Percentiles rank a stretch among this genome's conserved stretches.
These are phyloP conservation scores for Neopelma chrysocephalum DNA, from an alignment of 2,797 vertebrate genomes.

Conservation along the genomic window DNA sequence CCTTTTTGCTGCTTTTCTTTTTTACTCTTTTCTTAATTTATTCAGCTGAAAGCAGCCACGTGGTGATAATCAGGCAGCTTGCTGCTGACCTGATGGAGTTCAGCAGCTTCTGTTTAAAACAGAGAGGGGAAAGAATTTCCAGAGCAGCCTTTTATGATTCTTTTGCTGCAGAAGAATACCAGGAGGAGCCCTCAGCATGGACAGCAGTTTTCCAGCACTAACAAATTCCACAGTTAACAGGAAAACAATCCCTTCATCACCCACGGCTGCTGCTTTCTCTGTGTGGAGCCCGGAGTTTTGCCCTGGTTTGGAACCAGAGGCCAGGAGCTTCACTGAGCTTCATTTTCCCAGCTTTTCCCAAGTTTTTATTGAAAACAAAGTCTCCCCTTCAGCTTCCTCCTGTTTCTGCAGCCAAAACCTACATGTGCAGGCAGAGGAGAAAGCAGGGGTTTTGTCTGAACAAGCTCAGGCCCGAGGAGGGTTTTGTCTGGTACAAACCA, in stretches of 20 bases:
- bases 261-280: neutral
- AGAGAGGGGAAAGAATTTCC: neutral
- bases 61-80: neutral
- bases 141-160: neutral
- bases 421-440: neutral
- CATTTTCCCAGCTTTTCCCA: neutral
- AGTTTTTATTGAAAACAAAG: neutral
- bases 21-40: neutral
- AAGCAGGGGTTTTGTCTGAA: neutral
- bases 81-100: neutral
- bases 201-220: neutral
- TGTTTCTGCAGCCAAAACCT: neutral
- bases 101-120: neutral
- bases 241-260: conserved; percentile 29
- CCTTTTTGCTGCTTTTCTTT: neutral
- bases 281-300: neutral
- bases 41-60: neutral
- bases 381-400: neutral
- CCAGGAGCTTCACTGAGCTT: neutral
- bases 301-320: neutral
- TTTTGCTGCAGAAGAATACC: neutral
- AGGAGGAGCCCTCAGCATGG: conserved; percentile 19
- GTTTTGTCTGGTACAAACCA: neutral
- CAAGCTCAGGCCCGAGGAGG: neutral
- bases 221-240: conserved; percentile 28